Evolutionary conservation across 2,888 invertebrate genomes (phyloP), one percentile per base, ranked within the genome.

Genomic region (Cenopis cana): DNA sequence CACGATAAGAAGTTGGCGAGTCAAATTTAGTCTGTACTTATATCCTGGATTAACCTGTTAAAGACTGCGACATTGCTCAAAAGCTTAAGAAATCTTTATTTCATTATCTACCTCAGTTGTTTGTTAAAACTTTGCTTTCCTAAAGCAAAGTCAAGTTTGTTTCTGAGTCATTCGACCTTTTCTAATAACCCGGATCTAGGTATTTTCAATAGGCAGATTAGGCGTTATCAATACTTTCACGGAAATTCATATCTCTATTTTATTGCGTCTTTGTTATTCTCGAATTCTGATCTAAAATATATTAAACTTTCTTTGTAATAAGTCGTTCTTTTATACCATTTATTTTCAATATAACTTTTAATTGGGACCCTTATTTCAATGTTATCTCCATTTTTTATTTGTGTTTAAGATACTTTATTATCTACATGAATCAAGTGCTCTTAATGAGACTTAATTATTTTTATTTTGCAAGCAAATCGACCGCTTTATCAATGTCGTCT

Each of bases 201-300:
- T 66, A 33, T 46, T 56, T 56, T 46, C 41, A 55, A 46, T 66
- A 66, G 49, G 54, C 20, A 71, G 71, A 71, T 67, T 61, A 67
- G 49, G 38, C 50, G 59, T 71, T 71, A 71, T 71, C 71, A 71
- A 66, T 61, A 67, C 29, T 67, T 71, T 67, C 50, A 61, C 38
- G 67, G 67, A 71, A 67, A 46, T 55, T 61, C 56, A 49, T 71
- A 71, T 71, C 71, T 71, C 36, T 61, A 12, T 66, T 60, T 17
- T 59, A 49, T 56, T 24, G 60, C 55, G 70, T 60, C 49, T 36
- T 46, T 70, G 54, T 46, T 50, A 50, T 46, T 52, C 57, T 38
- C 41, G 65, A 36, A 20, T 60, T 65, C 54, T 66, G 56, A 68
- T 41, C 46, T 18, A 54, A 60, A 68, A 54, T 46, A 20, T 14